Percentiles rank a stretch among this genome's conserved stretches.
These are phyloP conservation scores for Andrena cerasifolii DNA, from an alignment of 1,140 invertebrate genomes.

Conservation along the genomic window DNA sequence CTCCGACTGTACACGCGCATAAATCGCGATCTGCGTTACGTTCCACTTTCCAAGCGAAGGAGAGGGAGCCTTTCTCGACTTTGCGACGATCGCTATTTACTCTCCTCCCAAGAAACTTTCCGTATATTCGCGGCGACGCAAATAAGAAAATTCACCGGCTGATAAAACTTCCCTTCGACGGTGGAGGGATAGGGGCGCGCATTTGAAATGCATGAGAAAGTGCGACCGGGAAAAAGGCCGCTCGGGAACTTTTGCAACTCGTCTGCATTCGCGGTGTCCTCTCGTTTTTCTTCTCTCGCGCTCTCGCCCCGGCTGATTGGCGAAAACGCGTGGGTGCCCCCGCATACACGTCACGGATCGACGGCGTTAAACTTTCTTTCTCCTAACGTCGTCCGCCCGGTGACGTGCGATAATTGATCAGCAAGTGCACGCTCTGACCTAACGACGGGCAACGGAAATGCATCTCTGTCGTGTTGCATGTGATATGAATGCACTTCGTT, in stretches of 20 bases:
- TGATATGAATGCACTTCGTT: not conserved
- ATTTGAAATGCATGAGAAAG: constrained; percentile 50
- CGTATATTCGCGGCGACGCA: not conserved
- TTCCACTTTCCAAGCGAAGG: constrained; percentile 12
- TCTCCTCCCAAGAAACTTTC: constrained; percentile 1
- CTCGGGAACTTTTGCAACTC: constrained; percentile 14
- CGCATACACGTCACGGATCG: constrained; percentile 13
- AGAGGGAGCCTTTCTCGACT: constrained; percentile 7
- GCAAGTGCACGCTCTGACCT: constrained; percentile 1
- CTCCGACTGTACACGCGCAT: not conserved
- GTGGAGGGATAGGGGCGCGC: not conserved
- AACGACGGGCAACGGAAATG: not conserved
- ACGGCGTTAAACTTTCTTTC: constrained; percentile 23
- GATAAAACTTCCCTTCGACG: constrained; percentile 10
- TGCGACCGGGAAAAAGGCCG: not conserved
- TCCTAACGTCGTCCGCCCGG: not conserved
- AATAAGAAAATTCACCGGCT: constrained; percentile 30
- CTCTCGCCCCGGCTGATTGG: not conserved
- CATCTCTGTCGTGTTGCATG: not conserved
- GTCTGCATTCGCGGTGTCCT: not conserved
- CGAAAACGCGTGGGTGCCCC: constrained; percentile 18
- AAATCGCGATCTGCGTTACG: not conserved
- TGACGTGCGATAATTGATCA: constrained; percentile 27
- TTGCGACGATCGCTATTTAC: constrained; percentile 14
- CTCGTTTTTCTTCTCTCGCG: not conserved